Conservation (phyloP, 2,888 invertebrate genomes). For the Leucozona laternaria region DNA sequence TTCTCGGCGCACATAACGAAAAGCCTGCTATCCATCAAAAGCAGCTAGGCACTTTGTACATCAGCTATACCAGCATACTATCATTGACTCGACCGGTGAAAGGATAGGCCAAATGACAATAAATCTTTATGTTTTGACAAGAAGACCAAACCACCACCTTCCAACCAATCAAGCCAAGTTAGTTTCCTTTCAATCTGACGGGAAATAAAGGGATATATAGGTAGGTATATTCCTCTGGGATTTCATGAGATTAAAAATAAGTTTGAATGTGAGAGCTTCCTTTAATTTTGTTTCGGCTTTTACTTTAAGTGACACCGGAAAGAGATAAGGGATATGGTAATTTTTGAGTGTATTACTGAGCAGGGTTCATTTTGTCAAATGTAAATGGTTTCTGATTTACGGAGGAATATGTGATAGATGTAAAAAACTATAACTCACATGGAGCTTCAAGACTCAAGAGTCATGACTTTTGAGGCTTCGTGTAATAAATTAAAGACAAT, state of each 20-base stretch:
- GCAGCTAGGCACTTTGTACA: conserved; percentile 33
- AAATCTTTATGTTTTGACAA: conserved; percentile 66
- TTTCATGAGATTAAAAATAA: conserved; percentile 29
- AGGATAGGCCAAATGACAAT: conserved; percentile 57
- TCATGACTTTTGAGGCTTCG: too few species aligned
- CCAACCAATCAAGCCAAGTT: conserved; percentile 32
- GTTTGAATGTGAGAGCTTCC: conserved; percentile 25
- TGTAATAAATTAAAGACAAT: too few species aligned
- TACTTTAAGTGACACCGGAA: background rate
- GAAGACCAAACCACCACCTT: background rate
- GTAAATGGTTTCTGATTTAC: too few species aligned
- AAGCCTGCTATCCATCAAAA: conserved; percentile 46
- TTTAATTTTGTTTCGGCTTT: background rate
- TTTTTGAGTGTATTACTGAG: conserved; percentile 8
- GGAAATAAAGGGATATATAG: conserved; percentile 2
- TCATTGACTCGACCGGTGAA: conserved; percentile 44
- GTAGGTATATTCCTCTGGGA: background rate
- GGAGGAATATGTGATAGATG: too few species aligned
- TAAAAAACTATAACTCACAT: too few species aligned
- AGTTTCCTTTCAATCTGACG: conserved; percentile 16
- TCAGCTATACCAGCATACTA: background rate
- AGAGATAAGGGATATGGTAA: background rate
- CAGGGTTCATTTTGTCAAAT: background rate
- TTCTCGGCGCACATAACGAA: background rate
- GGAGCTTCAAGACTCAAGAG: too few species aligned